Conservation (phyloP, 2,888 invertebrate species). For the Eupithecia exiguata region DNA sequence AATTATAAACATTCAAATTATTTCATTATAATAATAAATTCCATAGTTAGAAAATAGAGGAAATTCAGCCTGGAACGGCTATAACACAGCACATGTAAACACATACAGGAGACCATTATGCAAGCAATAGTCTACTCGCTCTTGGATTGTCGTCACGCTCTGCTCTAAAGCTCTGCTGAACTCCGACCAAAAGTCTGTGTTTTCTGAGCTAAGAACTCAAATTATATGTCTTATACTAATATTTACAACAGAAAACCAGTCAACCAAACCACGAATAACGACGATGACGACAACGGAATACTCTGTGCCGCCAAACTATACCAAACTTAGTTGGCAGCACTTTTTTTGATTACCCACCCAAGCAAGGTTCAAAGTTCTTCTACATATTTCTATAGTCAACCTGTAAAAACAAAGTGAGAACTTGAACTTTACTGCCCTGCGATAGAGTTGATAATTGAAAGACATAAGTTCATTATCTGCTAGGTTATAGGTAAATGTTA, state of each 20-base stretch:
- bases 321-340: neutral
- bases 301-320: neutral
- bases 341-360: neutral
- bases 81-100: too few relatives aligned
- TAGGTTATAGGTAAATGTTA: slow-evolving; percentile 59
- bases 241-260: neutral
- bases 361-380: slow-evolving; percentile 57
- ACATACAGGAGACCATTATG: too few relatives aligned
- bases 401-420: slow-evolving; percentile 12
- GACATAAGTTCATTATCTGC: slow-evolving; percentile 20
- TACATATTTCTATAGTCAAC: slow-evolving; percentile 21
- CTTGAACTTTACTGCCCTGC: slow-evolving; percentile 41
- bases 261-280: neutral
- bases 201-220: too few relatives aligned
- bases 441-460: slow-evolving; percentile 6
- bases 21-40: too few relatives aligned
- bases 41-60: too few relatives aligned
- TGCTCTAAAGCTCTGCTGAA: too few relatives aligned
- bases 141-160: neutral
- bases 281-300: neutral
- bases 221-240: neutral
- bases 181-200: too few relatives aligned
- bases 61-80: too few relatives aligned
- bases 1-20: too few relatives aligned
- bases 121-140: neutral